Evolutionary conservation across 2,888 invertebrate species (phyloP).

Genomic region (Erannis defoliaria): DNA sequence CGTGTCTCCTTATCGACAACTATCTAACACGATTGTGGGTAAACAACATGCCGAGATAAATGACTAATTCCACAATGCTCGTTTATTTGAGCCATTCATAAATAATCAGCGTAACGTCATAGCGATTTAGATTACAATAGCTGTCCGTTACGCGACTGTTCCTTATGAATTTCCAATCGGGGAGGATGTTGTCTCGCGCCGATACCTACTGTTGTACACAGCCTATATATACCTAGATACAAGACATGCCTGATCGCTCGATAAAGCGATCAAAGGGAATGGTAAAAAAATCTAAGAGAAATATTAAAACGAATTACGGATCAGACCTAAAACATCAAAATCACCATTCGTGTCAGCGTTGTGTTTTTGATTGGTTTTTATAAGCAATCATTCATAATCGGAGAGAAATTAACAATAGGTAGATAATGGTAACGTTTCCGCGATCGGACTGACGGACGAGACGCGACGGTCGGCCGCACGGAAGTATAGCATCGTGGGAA

Average conservation of each 20-base stretch:
- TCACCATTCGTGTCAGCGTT: neutral
- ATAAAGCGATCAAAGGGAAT: neutral
- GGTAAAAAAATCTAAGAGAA: neutral
- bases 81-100: slow-evolving; percentile 80
- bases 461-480: slow-evolving; percentile 61
- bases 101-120: slow-evolving; percentile 78
- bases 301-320: neutral
- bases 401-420: slow-evolving; percentile 28
- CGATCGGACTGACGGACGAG: slow-evolving; percentile 62
- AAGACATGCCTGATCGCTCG: neutral
- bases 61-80: slow-evolving; percentile 84
- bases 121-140: slow-evolving; percentile 67
- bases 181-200: slow-evolving; percentile 42
- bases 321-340: neutral
- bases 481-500: slow-evolving; percentile 80
- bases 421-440: slow-evolving; percentile 63
- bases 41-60: slow-evolving; percentile 85
- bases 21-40: slow-evolving; percentile 86
- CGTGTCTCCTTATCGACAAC: slow-evolving; percentile 87
- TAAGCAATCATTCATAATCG: slow-evolving; percentile 20
- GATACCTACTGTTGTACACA: slow-evolving; percentile 7
- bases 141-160: slow-evolving; percentile 50
- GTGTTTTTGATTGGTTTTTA: slow-evolving; percentile 14
- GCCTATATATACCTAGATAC: neutral
- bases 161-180: slow-evolving; percentile 52